Evolutionary conservation across 2,888 invertebrate species (phyloP).

Genomic region (Sphecodes monilicornis): DNA sequence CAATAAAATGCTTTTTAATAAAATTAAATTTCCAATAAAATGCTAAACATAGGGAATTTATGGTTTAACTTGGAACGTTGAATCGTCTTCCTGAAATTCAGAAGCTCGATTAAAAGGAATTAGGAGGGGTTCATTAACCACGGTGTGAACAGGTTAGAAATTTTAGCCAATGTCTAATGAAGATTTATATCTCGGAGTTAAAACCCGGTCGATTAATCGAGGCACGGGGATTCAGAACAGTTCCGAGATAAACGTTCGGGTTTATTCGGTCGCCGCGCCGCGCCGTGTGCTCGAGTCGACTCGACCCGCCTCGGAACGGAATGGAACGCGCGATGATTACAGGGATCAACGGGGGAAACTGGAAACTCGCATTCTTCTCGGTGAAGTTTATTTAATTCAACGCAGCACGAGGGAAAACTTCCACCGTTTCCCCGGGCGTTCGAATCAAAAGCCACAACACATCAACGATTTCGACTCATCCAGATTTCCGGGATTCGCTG

Average conservation of each 20-base stretch:
- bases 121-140: conserved; percentile 31
- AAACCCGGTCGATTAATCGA: conserved; percentile 52
- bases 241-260: conserved; percentile 44
- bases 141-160: conserved; percentile 42
- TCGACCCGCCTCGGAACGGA: neutral
- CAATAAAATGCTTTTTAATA: too few species aligned
- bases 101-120: conserved; percentile 18
- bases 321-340: conserved; percentile 30
- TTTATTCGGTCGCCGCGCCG: conserved; percentile 6
- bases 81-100: conserved; percentile 4
- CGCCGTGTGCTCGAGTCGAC: conserved; percentile 3
- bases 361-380: conserved; percentile 11
- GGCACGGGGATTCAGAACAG: conserved; percentile 24
- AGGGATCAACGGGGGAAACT: neutral
- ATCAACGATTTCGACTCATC: conserved; percentile 11
- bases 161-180: conserved; percentile 45
- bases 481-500: conserved; percentile 22
- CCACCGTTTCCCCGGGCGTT: neutral
- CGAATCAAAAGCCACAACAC: conserved; percentile 10
- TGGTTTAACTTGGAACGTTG: neutral
- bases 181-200: conserved; percentile 45
- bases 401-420: neutral
- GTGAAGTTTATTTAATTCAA: conserved; percentile 24
- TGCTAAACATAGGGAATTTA: neutral
- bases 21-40: too few species aligned